phyloP scores from a whole-genome alignment of 2,888 invertebrate genomes.

The Sycophila texana region DNA sequence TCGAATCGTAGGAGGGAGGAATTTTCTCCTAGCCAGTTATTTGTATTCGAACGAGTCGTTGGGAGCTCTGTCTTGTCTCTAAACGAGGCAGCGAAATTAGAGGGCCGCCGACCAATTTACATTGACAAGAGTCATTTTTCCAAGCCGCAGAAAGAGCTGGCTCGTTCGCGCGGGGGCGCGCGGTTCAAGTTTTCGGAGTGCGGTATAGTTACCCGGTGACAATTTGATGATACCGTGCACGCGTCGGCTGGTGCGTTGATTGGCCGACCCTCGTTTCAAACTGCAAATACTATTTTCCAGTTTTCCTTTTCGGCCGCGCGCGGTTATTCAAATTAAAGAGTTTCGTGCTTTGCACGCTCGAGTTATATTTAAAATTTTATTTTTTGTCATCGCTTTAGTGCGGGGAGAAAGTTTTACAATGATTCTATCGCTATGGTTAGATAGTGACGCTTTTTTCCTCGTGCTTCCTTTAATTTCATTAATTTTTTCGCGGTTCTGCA shows the following conservation, averaged over 20 bases:
- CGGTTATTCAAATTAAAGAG: no score
- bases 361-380: no score
- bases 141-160: conserved; percentile 45
- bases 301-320: neutral
- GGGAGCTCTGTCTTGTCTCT: conserved; percentile 58
- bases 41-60: conserved; percentile 54
- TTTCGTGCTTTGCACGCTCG: no score
- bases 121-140: conserved; percentile 60
- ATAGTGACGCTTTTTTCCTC: no score
- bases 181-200: neutral
- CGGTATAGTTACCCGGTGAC: neutral
- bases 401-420: no score
- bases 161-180: neutral
- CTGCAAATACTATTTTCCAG: neutral
- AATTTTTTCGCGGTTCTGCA: no score
- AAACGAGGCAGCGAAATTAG: conserved; percentile 61
- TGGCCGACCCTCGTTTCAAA: neutral
- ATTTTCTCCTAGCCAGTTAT: conserved; percentile 46
- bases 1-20: neutral
- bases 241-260: neutral
- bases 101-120: conserved; percentile 60
- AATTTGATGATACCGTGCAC: neutral
- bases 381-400: no score
- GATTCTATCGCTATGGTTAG: no score
- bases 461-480: no score